Evolutionary conservation across 2,113 vertebrate species (phyloP), one percentile per base, ranked within the genome.

Genomic region (Setophaga kirtlandii): DNA sequence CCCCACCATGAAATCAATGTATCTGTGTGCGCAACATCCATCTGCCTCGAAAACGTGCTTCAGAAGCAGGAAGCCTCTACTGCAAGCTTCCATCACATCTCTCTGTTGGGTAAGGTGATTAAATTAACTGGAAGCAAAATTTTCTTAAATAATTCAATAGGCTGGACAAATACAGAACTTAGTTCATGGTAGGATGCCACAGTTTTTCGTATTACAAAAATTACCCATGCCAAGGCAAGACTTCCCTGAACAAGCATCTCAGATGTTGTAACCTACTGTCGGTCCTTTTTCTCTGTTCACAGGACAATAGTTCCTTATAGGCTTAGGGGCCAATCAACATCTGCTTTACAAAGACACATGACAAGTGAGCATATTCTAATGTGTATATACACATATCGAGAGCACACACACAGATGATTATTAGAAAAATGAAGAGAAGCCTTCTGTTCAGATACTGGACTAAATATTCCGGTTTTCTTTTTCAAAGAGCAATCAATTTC

Each of bases 261-360:
- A 19, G 64, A 84, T n/a, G 73, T 31, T 70, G 53, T 8, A 95
- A 83, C 69, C 58, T 78, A 74, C 75, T 55, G 88, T 73, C 53
- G 0, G 77, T 62, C 77, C 64, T 67, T 91, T 91, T 68, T 28
- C 94, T 91, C 87, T 60, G 68, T 50, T 96, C 60, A 27, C 44
- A 92, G 91, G 75, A 79, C 88, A 94, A 94, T 73, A 96, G 79
- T 79, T 93, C 64, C 89, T 87, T 95, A 82, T 6, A 68, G 64
- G 60, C 22, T 2, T 16, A 46, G 59, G 56, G 89, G 79, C 92
- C 90, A 96, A 96, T 93, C 75, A 96, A 74, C 78, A 89, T 88
- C 91, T 94, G 68, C 64, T 87, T 81, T 90, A 60, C 77, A 87
- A 86, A 92, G 87, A 92, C 87, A 93, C 86, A 96, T 63, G 86